Evolutionary conservation across 1,140 invertebrate species (phyloP).

Genomic region (Formica exsecta): DNA sequence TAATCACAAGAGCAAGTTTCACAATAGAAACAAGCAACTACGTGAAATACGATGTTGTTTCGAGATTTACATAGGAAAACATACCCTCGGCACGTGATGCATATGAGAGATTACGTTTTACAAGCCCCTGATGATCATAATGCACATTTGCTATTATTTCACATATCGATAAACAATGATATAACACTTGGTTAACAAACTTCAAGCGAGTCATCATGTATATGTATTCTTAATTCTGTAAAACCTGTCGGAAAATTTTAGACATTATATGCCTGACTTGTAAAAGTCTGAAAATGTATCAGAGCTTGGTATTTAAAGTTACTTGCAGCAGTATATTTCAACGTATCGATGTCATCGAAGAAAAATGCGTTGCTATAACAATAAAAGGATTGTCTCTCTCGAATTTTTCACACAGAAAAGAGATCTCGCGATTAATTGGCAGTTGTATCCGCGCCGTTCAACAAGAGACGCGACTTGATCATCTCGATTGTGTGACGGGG

Average conservation of each 20-base stretch:
- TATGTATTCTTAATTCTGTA: neutral
- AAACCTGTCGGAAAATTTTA: neutral
- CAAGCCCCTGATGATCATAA: neutral
- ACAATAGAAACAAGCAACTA: neutral
- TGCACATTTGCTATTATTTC: neutral
- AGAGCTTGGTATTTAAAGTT: neutral
- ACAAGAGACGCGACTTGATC: neutral
- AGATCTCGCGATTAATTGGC: constrained; percentile 22
- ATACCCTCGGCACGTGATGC: neutral
- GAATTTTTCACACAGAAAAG: no score
- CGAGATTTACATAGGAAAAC: constrained; percentile 46
- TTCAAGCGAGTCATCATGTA: neutral
- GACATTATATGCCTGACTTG: neutral
- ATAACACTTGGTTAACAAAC: constrained; percentile 16
- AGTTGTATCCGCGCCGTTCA: neutral
- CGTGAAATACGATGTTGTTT: neutral
- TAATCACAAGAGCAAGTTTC: neutral
- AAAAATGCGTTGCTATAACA: no score
- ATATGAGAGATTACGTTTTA: constrained; percentile 29
- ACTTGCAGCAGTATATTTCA: neutral
- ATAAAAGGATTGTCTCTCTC: no score
- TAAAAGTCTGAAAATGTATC: neutral
- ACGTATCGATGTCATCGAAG: no score
- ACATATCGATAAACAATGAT: constrained; percentile 6
- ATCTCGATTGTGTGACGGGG: neutral